Percentiles rank a stretch among this genome's conserved stretches.
phyloP scores from a whole-genome alignment of 2,888 invertebrate genomes.

The Meteorus colon region DNA sequence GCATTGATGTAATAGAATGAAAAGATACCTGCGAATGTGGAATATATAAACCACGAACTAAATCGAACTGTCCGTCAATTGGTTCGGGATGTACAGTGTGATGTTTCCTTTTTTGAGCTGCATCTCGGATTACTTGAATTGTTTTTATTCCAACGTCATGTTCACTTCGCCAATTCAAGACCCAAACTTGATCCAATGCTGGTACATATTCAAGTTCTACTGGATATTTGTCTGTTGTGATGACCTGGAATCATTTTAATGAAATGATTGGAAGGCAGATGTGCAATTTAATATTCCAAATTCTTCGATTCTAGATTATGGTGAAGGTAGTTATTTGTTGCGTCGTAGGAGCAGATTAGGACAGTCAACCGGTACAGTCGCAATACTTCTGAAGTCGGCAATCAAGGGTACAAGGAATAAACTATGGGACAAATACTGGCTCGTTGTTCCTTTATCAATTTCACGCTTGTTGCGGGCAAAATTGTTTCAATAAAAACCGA shows the following conservation, averaged over 20 bases:
- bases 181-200: conserved; percentile 84
- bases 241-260: conserved; percentile 74
- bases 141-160: conserved; percentile 79
- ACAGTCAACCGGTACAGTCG: background rate
- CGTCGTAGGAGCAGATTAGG: no score
- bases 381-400: background rate
- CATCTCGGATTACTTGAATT: conserved; percentile 83
- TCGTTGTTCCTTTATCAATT: conserved; percentile 27
- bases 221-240: conserved; percentile 82
- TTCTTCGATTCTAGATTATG: no score
- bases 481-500: conserved; percentile 28
- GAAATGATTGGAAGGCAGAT: background rate
- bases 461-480: conserved; percentile 20
- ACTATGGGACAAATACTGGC: background rate
- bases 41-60: conserved; percentile 79
- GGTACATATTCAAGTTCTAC: conserved; percentile 82
- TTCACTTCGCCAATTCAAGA: conserved; percentile 80
- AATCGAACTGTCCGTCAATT: conserved; percentile 84
- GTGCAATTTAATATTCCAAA: no score
- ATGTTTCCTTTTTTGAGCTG: conserved; percentile 82
- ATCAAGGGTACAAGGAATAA: background rate
- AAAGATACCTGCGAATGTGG: conserved; percentile 76
- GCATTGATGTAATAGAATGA: background rate
- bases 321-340: no score
- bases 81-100: conserved; percentile 84